phyloP scores from a whole-genome alignment of 1,140 invertebrate species.

The Druon quercuslanigerum region DNA sequence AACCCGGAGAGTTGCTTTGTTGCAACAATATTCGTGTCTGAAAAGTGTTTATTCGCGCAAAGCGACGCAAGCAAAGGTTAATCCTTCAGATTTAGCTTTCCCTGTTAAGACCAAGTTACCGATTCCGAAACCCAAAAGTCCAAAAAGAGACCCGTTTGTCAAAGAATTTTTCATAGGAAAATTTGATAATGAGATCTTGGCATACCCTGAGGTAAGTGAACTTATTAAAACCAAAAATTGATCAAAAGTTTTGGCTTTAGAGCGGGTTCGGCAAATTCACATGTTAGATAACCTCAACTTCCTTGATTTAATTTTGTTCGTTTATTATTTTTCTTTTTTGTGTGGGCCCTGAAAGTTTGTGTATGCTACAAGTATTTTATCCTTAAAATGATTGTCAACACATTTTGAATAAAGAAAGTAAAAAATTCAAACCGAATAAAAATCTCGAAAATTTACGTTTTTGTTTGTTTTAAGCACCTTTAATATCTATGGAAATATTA shows the following conservation, averaged over 20 bases:
- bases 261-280: too few relatives aligned
- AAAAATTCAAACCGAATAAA: too few relatives aligned
- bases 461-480: too few relatives aligned
- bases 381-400: too few relatives aligned
- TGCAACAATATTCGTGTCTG: constrained; percentile 20
- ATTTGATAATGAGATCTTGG: constrained; percentile 78
- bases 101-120: constrained; percentile 47
- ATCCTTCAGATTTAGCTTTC: constrained; percentile 10
- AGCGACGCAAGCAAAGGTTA: constrained; percentile 34
- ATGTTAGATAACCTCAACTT: constrained; percentile 6
- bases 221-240: neutral
- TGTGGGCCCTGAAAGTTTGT: too few relatives aligned
- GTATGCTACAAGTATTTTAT: too few relatives aligned
- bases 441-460: too few relatives aligned
- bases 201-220: constrained; percentile 61
- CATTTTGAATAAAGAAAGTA: too few relatives aligned
- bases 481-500: too few relatives aligned
- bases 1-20: constrained; percentile 31
- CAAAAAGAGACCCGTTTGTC: constrained; percentile 75
- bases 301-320: too few relatives aligned
- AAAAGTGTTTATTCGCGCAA: constrained; percentile 26
- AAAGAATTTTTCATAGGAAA: constrained; percentile 79
- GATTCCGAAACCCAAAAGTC: constrained; percentile 58
- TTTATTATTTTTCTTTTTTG: too few relatives aligned
- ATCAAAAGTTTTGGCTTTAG: too few relatives aligned